Conservation (phyloP, 2,888 invertebrate genomes). For the Lasioglossum oenotherae region DNA sequence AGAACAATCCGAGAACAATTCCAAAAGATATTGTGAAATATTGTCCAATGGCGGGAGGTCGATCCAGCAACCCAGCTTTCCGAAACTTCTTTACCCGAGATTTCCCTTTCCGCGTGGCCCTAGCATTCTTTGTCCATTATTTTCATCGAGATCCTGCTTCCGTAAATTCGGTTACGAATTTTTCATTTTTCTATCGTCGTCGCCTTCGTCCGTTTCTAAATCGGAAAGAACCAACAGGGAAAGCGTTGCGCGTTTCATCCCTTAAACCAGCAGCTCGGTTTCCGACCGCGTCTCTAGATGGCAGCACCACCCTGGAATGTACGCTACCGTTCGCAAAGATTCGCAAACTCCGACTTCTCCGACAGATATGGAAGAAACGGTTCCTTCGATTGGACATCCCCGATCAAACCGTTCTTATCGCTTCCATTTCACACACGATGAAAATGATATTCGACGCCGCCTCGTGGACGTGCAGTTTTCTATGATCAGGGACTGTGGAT, state of each 20-base stretch:
- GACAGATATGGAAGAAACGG: background rate
- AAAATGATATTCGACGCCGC: background rate
- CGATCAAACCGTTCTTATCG: background rate
- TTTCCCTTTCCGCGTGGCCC: background rate
- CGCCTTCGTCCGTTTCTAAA: background rate
- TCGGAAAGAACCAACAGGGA: background rate
- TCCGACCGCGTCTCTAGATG: constrained; percentile 42
- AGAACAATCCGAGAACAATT: constrained; percentile 34
- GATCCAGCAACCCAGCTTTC: constrained; percentile 20
- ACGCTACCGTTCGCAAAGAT: background rate
- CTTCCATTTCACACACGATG: background rate
- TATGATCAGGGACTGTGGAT: background rate
- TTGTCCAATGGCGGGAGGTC: constrained; percentile 56
- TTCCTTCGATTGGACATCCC: background rate
- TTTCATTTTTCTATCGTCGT: background rate
- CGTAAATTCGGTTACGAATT: background rate
- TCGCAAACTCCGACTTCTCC: background rate
- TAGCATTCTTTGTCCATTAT: background rate
- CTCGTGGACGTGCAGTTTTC: background rate
- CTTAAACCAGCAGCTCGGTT: constrained; percentile 4
- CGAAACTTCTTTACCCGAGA: background rate
- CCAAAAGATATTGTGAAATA: constrained; percentile 61
- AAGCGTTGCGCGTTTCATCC: constrained; percentile 11
- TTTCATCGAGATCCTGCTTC: background rate
- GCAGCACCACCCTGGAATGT: constrained; percentile 45